A percentile compares a stretch with the other conserved stretches of the same genome.
Evolutionary conservation across 2,113 vertebrate species (phyloP).

Genomic region (Calyptommatus sinebrachiatus): DNA sequence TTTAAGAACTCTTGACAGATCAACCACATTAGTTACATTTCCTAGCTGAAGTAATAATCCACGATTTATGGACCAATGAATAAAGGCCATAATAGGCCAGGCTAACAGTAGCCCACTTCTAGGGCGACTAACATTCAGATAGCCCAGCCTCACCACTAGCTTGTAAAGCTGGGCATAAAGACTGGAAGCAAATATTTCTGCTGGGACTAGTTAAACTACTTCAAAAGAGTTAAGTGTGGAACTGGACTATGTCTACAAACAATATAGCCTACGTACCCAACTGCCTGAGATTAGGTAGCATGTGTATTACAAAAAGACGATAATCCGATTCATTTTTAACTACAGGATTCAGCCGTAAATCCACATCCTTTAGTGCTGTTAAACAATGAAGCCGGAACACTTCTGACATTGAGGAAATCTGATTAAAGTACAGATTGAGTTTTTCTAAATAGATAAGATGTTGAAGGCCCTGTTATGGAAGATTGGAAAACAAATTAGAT

Average conservation of each 20-base stretch:
- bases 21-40: too few species aligned
- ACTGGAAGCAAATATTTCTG: too few species aligned
- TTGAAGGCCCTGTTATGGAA: conserved; percentile 70
- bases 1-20: not conserved
- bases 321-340: conserved; percentile 70
- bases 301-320: conserved; percentile 72
- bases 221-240: not conserved
- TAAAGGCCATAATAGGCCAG: too few species aligned
- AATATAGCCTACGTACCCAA: conserved; percentile 64
- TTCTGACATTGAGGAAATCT: conserved; percentile 73
- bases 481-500: not conserved
- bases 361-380: conserved; percentile 69
- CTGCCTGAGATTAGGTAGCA: conserved; percentile 72
- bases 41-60: too few species aligned
- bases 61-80: too few species aligned
- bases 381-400: conserved; percentile 70
- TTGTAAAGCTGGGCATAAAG: too few species aligned
- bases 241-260: too few species aligned
- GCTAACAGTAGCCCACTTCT: too few species aligned
- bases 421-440: conserved; percentile 81
- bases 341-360: conserved; percentile 80
- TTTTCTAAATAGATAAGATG: conserved; percentile 73
- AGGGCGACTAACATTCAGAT: too few species aligned
- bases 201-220: not conserved
- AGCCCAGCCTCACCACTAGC: too few species aligned